Evolutionary conservation across 2,888 invertebrate species (phyloP).

Genomic region (Agriopis leucophaearia): DNA sequence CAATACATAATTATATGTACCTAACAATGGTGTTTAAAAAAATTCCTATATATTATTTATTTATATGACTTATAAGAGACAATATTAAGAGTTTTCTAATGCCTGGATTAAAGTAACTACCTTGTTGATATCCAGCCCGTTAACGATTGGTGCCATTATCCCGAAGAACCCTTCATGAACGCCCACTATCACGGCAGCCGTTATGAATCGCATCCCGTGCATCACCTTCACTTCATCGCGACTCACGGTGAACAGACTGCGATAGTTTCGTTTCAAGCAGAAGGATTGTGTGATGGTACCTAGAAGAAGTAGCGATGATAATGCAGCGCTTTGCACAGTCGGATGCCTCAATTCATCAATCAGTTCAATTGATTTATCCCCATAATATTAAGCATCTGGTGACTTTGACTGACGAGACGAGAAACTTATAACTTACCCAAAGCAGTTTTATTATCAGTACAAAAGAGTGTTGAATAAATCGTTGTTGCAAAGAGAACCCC

Average conservation of each 20-base stretch:
- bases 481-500: conserved; percentile 6
- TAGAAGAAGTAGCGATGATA: background rate
- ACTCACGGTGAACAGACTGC: conserved; percentile 44
- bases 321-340: no score
- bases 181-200: conserved; percentile 34
- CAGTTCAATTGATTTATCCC: no score
- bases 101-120: conserved; percentile 33
- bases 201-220: conserved; percentile 49
- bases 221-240: conserved; percentile 52
- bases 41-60: no score
- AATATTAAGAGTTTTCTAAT: no score
- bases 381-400: background rate
- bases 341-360: no score
- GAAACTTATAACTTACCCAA: conserved; percentile 7
- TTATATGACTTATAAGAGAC: no score
- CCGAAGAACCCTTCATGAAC: conserved; percentile 45
- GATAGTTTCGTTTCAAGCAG: conserved; percentile 50
- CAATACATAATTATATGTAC: no score
- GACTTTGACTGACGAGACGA: background rate
- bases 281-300: conserved; percentile 50
- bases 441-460: background rate
- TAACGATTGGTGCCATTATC: conserved; percentile 37
- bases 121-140: conserved; percentile 49
- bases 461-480: conserved; percentile 4
- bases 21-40: no score